Percentiles rank a stretch among this genome's conserved stretches.
Conservation (phyloP, 1,140 invertebrate genomes). For the Epicauta chinensis region DNA sequence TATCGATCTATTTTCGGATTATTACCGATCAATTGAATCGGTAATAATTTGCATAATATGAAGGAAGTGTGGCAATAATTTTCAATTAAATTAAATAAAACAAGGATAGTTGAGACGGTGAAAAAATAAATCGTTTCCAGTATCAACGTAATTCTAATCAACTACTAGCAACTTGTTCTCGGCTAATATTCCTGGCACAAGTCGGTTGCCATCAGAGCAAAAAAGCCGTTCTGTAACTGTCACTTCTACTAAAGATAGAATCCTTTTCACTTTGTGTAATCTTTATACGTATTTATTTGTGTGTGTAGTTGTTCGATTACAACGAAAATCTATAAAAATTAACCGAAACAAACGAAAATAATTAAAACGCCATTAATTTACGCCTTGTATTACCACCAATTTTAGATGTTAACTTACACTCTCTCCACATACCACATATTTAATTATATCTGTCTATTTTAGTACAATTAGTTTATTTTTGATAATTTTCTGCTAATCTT, state of each 20-base stretch:
- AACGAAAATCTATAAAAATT: background rate
- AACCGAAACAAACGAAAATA: background rate
- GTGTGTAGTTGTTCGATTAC: too few species aligned
- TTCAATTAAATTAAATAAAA: constrained; percentile 4
- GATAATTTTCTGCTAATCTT: too few species aligned
- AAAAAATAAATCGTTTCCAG: constrained; percentile 9
- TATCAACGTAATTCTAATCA: constrained; percentile 17
- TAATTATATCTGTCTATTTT: too few species aligned
- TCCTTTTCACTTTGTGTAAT: background rate
- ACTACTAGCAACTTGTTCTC: constrained; percentile 9
- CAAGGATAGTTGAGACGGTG: background rate
- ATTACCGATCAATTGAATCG: too few species aligned
- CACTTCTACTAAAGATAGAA: constrained; percentile 14
- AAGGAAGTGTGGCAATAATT: constrained; percentile 8
- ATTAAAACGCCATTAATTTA: background rate
- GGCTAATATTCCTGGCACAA: constrained; percentile 13
- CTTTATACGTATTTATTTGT: too few species aligned
- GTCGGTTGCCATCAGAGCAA: constrained; percentile 5
- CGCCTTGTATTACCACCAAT: background rate
- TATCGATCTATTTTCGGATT: too few species aligned
- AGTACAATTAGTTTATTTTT: too few species aligned
- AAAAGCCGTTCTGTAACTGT: constrained; percentile 16
- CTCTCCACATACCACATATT: too few species aligned
- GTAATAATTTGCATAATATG: too few species aligned
- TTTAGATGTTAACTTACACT: background rate